Evolutionary conservation across 2,888 invertebrate species (phyloP).

Genomic region (Nasonia oneida): DNA sequence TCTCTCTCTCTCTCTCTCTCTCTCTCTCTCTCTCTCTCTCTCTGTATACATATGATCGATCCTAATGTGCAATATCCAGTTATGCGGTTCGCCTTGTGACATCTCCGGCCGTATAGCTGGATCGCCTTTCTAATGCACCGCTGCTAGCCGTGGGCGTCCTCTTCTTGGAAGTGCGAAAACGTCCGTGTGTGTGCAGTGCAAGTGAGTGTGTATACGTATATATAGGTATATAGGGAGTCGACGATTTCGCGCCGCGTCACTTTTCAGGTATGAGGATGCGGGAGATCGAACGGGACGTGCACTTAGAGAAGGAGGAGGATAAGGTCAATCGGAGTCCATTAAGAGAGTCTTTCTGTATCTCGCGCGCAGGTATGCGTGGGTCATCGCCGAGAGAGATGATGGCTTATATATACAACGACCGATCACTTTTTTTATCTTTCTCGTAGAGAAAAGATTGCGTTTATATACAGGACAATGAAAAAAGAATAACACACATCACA

Average conservation of each 20-base stretch:
- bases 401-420: not conserved
- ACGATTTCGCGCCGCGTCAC: constrained; percentile 7
- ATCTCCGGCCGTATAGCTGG: constrained; percentile 11
- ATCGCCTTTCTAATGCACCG: constrained; percentile 39
- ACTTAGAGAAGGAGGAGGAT: not conserved
- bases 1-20: not conserved
- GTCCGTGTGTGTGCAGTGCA: no score
- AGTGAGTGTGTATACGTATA: not conserved
- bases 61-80: constrained; percentile 23
- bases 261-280: constrained; percentile 4
- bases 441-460: no score
- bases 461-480: no score
- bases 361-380: not conserved
- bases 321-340: constrained; percentile 5
- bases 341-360: not conserved
- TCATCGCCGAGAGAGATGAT: not conserved
- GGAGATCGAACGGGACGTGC: constrained; percentile 12
- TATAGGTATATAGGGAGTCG: not conserved
- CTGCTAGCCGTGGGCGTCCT: constrained; percentile 17
- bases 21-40: not conserved
- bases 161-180: not conserved
- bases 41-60: constrained; percentile 29
- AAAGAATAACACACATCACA: not conserved
- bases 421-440: no score
- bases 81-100: constrained; percentile 51